Evolutionary conservation across 2,888 invertebrate genomes (phyloP).

Genomic region (Clostera curtula): DNA sequence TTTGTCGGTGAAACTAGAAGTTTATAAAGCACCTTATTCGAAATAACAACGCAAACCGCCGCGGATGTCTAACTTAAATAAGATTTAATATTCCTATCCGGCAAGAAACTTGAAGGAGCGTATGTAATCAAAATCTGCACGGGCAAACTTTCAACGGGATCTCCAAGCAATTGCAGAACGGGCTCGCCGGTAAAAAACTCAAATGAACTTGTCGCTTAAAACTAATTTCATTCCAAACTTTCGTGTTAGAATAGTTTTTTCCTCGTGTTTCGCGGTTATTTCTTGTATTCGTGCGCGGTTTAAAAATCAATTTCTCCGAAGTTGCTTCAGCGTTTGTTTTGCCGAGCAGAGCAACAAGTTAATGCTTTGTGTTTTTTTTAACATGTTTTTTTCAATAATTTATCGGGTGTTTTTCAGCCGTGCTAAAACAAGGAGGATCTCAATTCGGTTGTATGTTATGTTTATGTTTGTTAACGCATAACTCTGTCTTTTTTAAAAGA

Average conservation of each 20-base stretch:
- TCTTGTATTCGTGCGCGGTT: constrained; percentile 58
- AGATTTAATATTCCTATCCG: constrained; percentile 74
- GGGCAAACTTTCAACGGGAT: constrained; percentile 59
- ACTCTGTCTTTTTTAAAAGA: too few relatives aligned
- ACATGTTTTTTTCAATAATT: too few relatives aligned
- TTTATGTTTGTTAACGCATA: too few relatives aligned
- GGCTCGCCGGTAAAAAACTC: constrained; percentile 61
- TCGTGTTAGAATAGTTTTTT: constrained; percentile 64
- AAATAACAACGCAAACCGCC: constrained; percentile 68
- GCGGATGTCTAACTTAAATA: constrained; percentile 72
- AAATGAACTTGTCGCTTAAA: constrained; percentile 72
- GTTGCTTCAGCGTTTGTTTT: too few relatives aligned
- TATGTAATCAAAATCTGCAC: constrained; percentile 74
- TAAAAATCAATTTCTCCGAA: constrained; percentile 68
- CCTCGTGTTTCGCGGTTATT: constrained; percentile 52
- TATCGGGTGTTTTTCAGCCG: too few relatives aligned
- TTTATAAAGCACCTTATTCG: constrained; percentile 69
- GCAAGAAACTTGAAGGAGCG: constrained; percentile 68
- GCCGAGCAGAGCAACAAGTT: too few relatives aligned
- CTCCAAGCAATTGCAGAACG: constrained; percentile 62
- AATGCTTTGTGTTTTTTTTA: too few relatives aligned
- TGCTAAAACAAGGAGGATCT: too few relatives aligned
- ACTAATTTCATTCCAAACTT: constrained; percentile 71
- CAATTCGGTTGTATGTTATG: too few relatives aligned
- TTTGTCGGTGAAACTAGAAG: constrained; percentile 39